phyloP scores from a whole-genome alignment of 2,797 vertebrate genomes.

The Oophaga sylvatica region DNA sequence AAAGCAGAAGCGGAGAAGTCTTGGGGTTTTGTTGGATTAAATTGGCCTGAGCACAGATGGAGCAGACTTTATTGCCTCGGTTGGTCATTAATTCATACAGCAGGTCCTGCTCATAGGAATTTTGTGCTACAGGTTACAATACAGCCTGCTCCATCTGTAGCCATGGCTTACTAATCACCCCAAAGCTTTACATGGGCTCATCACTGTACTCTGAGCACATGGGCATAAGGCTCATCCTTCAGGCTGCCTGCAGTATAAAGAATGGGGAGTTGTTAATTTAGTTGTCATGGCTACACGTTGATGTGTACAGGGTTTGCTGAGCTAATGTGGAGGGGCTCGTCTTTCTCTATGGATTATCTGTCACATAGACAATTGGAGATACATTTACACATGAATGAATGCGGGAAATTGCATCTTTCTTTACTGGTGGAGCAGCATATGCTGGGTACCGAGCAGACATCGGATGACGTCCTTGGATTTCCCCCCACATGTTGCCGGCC shows the following conservation, averaged over 20 bases:
- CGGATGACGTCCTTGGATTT: neutral
- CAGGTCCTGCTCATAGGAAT: neutral
- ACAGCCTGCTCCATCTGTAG: neutral
- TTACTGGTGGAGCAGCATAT: neutral
- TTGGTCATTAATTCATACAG: neutral
- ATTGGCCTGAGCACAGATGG: neutral
- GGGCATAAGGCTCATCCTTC: neutral
- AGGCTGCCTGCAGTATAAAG: neutral
- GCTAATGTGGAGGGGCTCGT: neutral
- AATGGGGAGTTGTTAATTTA: neutral
- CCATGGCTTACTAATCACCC: too few species aligned
- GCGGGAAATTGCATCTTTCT: neutral
- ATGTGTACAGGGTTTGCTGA: neutral
- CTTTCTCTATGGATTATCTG: conserved; percentile 7
- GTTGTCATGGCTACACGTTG: neutral
- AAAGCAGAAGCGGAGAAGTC: neutral
- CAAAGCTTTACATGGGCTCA: neutral
- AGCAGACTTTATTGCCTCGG: neutral
- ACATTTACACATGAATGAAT: neutral
- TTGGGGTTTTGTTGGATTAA: neutral
- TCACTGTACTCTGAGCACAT: too few species aligned
- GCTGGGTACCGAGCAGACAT: neutral
- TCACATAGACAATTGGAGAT: neutral
- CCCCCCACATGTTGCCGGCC: neutral
- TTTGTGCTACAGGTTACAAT: neutral